Evolutionary conservation across 2,113 vertebrate genomes (phyloP), one percentile per base, ranked within the genome.

Genomic region (Nestor notabilis): DNA sequence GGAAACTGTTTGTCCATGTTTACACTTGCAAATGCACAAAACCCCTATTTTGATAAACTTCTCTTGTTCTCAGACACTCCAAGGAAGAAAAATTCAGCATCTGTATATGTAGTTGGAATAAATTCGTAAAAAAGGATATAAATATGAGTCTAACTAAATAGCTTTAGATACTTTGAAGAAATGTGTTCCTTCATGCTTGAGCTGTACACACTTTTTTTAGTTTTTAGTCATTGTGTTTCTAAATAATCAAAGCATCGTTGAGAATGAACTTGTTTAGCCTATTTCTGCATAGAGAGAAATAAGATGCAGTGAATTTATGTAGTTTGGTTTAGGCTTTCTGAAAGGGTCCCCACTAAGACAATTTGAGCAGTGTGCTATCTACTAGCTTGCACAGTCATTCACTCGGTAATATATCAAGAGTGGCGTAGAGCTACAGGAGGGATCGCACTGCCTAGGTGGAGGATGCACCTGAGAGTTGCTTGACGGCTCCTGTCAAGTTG

Each of bases 301-400:
- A 7, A 58, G 13, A 20, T 37, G 27, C 7, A 28, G 7, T 52
- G 31, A 77, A 49, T 66, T 71, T 64, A 29, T 11, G 11, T 21
- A 4, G 28, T 72, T 83, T 93, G 23, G 10, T 29, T 82, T 50
- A 72, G 24, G 53, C 1, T 35, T 93, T 78, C 56, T 64, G 65
- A 65, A 84, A 66, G 10, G 3, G 19, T 46, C n/a, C 70, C 13
- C 13, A 31, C 14, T 43, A 50, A 82, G 9, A 39, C 2, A 2
- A 60, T 49, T 60, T 82, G n/a, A 49, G 21, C 13, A 55, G 12
- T 1, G 0, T 47, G 23, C 24, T 56, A 4, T 28, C 0, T 0
- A 41, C 58, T 17, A 29, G 13, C 11, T 28, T 10, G 1, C 11
- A 11, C 1, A 1, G 4, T 44, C 1, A 2, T 44, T 69, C 25